These are phyloP conservation scores for Betta splendens DNA, from an alignment of 2,797 vertebrate genomes.

Conservation along the genomic window DNA sequence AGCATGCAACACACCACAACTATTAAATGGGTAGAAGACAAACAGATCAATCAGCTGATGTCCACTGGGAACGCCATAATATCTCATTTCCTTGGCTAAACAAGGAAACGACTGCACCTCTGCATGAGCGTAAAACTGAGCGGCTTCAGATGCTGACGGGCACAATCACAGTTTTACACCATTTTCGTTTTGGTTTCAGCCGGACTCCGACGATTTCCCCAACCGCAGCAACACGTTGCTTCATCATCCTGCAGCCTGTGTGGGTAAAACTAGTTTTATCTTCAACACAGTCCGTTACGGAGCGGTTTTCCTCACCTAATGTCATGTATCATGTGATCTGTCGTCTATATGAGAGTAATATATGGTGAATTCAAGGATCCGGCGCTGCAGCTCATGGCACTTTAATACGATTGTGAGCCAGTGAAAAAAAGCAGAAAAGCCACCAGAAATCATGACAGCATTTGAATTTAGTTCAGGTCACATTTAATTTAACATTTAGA, in stretches of 20 bases:
- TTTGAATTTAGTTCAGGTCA: conserved; percentile 13
- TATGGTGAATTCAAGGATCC: conserved; percentile 57
- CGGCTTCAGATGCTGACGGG: conserved; percentile 51
- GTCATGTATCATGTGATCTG: no score
- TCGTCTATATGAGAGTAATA: no score
- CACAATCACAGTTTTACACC: conserved; percentile 58
- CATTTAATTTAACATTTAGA: conserved; percentile 12
- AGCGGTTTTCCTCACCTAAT: conserved; percentile 14
- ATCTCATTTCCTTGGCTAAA: conserved; percentile 71
- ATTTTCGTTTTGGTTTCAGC: conserved; percentile 58
- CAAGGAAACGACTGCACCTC: conserved; percentile 41
- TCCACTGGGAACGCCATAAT: conserved; percentile 45
- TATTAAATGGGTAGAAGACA: conserved; percentile 65
- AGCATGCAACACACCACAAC: conserved; percentile 40
- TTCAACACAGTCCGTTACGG: conserved; percentile 12
- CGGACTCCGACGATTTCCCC: conserved; percentile 57
- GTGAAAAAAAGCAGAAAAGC: conserved; percentile 22
- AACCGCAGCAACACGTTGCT: conserved; percentile 39
- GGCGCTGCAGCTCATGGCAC: conserved; percentile 27
- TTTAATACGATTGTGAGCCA: conserved; percentile 28
- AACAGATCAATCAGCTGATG: conserved; percentile 67
- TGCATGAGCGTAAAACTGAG: conserved; percentile 50
- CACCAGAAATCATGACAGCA: conserved; percentile 29
- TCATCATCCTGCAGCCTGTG: conserved; percentile 38
- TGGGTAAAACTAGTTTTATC: conserved; percentile 10